Conservation (phyloP, 2,113 vertebrate genomes). For the Hyaena hyaena region DNA sequence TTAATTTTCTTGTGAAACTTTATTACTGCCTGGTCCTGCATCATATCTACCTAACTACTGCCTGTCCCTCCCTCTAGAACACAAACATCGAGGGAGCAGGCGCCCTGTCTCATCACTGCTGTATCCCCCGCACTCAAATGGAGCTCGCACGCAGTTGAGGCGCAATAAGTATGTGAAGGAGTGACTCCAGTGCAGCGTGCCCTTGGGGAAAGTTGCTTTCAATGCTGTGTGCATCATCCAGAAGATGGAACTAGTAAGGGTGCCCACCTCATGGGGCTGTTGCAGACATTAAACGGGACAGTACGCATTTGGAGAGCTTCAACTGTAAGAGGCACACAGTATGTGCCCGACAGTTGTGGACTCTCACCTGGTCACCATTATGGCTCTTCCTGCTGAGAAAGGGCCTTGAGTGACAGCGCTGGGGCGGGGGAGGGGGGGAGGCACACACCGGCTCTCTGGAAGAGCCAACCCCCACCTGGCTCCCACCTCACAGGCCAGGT, state of each 20-base stretch:
- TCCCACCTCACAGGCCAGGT: accelerated
- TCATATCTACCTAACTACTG: background rate
- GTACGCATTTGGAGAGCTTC: accelerated
- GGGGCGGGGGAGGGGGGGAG: background rate
- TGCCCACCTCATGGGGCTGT: accelerated
- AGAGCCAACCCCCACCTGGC: too few relatives aligned
- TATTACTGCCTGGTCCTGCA: too few relatives aligned
- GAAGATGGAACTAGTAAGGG: background rate
- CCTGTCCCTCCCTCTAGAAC: background rate
- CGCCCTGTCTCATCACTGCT: background rate
- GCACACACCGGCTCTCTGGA: background rate
- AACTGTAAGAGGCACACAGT: accelerated
- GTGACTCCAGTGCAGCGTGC: accelerated
- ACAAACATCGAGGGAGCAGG: background rate
- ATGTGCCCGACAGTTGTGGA: accelerated
- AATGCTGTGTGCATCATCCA: accelerated
- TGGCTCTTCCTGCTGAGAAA: background rate
- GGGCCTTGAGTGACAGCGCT: background rate
- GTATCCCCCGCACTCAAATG: background rate
- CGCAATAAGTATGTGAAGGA: background rate
- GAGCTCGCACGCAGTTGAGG: background rate
- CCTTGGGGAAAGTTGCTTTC: background rate
- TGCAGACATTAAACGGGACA: background rate
- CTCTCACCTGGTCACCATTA: accelerated
- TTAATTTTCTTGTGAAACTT: background rate